These are phyloP conservation scores for Cynodonichthys magdalenae DNA, from an alignment of 2,797 vertebrate genomes.

Conservation along the genomic window DNA sequence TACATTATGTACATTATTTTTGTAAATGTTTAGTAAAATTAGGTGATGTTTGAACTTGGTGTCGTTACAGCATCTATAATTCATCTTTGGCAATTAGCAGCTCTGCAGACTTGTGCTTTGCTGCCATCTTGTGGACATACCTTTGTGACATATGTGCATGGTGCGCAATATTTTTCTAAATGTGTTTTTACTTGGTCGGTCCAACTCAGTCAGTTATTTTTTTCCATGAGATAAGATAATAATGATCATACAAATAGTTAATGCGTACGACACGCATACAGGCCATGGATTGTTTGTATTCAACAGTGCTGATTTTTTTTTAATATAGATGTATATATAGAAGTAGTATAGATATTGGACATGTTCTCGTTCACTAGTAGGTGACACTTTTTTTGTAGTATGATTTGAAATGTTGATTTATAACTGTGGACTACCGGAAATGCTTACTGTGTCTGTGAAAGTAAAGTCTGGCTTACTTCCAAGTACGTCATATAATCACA, in stretches of 20 bases:
- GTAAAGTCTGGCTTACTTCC: conserved; percentile 13
- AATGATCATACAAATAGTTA: too few relatives aligned
- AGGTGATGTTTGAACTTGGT: background rate
- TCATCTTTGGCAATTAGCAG: background rate
- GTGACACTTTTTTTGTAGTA: conserved; percentile 48
- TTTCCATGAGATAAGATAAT: too few relatives aligned
- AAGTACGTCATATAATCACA: background rate
- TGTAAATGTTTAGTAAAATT: background rate
- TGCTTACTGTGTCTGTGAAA: background rate
- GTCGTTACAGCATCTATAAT: background rate
- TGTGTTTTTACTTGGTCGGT: too few relatives aligned
- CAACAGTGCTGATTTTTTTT: background rate
- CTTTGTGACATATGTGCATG: too few relatives aligned
- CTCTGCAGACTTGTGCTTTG: conserved; percentile 26
- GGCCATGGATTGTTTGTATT: too few relatives aligned
- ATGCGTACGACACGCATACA: too few relatives aligned
- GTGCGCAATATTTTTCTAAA: too few relatives aligned
- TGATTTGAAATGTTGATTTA: conserved; percentile 38
- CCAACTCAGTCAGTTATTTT: background rate
- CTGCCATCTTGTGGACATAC: conserved; percentile 70
- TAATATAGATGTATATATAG: too few relatives aligned
- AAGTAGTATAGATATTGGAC: background rate
- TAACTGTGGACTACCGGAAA: conserved; percentile 13
- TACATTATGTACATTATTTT: background rate
- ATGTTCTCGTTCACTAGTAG: conserved; percentile 43